Evolutionary conservation across 2,888 invertebrate species (phyloP).

Genomic region (Eilema griseolum): DNA sequence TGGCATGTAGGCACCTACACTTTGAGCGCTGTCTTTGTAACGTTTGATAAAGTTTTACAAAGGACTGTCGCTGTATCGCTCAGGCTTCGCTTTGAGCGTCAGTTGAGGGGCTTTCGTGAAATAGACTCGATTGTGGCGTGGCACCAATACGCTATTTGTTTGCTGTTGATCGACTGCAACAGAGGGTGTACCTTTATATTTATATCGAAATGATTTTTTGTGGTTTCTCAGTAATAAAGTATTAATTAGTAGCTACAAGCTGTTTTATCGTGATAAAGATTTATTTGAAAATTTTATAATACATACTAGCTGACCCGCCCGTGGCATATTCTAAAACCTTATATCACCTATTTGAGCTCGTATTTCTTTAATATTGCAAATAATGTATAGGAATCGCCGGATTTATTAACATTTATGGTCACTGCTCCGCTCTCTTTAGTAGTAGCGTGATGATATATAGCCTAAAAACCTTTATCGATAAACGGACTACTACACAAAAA

Average conservation of each 20-base stretch:
- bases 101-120: slow-evolving; percentile 74
- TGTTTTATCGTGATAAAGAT: too few species aligned
- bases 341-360: too few species aligned
- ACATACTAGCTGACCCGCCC: too few species aligned
- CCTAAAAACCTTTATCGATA: too few species aligned
- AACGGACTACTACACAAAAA: too few species aligned
- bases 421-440: too few species aligned
- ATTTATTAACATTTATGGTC: too few species aligned
- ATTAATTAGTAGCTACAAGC: background rate
- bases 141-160: slow-evolving; percentile 80
- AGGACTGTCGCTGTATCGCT: slow-evolving; percentile 57
- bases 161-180: slow-evolving; percentile 75
- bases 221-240: slow-evolving; percentile 47
- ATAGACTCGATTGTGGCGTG: slow-evolving; percentile 75
- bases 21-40: slow-evolving; percentile 67
- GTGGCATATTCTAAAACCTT: too few species aligned
- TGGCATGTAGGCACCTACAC: slow-evolving; percentile 36
- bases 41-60: slow-evolving; percentile 63
- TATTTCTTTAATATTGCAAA: too few species aligned
- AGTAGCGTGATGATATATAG: too few species aligned
- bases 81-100: slow-evolving; percentile 79
- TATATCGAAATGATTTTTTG: slow-evolving; percentile 51
- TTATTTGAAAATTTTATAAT: too few species aligned
- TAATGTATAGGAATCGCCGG: too few species aligned
- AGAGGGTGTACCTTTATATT: slow-evolving; percentile 41